Percentiles rank a stretch among this genome's conserved stretches.
Conservation (phyloP, 2,113 vertebrate genomes). For the Muntiacus muntjak region DNA sequence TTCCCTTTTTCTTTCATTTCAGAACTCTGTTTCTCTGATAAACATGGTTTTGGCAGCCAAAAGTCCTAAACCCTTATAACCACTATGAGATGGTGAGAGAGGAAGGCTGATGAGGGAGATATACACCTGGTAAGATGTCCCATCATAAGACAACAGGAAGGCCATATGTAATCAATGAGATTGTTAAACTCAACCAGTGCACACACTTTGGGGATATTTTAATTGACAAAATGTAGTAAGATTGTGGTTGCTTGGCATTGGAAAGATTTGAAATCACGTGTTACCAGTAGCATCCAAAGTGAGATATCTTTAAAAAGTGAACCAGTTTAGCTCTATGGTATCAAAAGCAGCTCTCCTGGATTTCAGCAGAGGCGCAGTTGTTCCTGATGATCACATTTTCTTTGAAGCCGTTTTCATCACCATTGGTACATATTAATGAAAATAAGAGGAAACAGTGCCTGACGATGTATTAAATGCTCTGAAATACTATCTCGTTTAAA, state of each 20-base stretch:
- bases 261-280: conserved; percentile 36
- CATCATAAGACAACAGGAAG: not conserved
- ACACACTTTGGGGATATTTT: not conserved
- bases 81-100: not conserved
- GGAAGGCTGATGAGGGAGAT: not conserved
- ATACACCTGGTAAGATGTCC: not conserved
- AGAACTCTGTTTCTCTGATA: not conserved
- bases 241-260: not conserved
- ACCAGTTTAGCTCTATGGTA: not conserved
- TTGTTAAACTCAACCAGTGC: not conserved
- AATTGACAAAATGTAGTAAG: not conserved
- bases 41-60: not conserved
- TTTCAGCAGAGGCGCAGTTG: not conserved
- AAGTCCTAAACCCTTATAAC: not conserved
- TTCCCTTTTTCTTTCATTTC: not conserved
- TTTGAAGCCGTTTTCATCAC: not conserved
- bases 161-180: not conserved
- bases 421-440: not conserved
- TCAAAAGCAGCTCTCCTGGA: not conserved
- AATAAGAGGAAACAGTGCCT: not conserved
- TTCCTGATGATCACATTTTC: conserved; percentile 7
- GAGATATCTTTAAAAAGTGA: not conserved
- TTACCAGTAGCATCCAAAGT: conserved; percentile 41
- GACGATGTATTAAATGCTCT: not conserved
- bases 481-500: not conserved